Percentiles rank a stretch among this genome's conserved stretches.
Evolutionary conservation across 2,113 vertebrate genomes (phyloP).

Genomic region (Grantiella picta): DNA sequence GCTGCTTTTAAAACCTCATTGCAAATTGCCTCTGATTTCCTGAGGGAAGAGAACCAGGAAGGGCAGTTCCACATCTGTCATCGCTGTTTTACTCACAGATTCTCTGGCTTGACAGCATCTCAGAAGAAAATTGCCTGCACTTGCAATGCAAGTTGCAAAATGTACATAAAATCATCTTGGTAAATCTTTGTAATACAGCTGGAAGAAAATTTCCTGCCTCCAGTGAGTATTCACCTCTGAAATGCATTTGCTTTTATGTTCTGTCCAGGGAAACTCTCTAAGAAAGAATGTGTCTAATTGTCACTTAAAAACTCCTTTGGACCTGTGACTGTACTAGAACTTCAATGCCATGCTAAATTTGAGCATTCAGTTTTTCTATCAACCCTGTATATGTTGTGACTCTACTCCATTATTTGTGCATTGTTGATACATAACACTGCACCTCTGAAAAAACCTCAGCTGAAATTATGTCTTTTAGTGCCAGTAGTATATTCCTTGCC

Average conservation of each 20-base stretch:
- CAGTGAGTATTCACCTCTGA: background rate
- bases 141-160: background rate
- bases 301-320: background rate
- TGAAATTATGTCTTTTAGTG: background rate
- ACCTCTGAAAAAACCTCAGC: background rate
- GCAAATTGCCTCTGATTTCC: background rate
- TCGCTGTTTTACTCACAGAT: background rate
- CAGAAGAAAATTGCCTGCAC: background rate
- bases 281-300: background rate
- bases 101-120: background rate
- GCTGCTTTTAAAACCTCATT: background rate
- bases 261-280: background rate
- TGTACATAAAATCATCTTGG: background rate
- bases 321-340: background rate
- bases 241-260: background rate
- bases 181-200: background rate
- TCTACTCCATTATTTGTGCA: background rate
- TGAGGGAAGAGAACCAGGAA: background rate
- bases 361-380: background rate
- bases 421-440: background rate
- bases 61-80: background rate
- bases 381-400: background rate
- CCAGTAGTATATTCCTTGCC: background rate
- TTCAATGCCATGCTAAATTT: background rate
- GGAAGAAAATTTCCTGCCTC: background rate